A percentile compares a stretch with the other conserved stretches of the same genome.
phyloP scores from a whole-genome alignment of 2,113 vertebrate species.

The Talpa occidentalis region DNA sequence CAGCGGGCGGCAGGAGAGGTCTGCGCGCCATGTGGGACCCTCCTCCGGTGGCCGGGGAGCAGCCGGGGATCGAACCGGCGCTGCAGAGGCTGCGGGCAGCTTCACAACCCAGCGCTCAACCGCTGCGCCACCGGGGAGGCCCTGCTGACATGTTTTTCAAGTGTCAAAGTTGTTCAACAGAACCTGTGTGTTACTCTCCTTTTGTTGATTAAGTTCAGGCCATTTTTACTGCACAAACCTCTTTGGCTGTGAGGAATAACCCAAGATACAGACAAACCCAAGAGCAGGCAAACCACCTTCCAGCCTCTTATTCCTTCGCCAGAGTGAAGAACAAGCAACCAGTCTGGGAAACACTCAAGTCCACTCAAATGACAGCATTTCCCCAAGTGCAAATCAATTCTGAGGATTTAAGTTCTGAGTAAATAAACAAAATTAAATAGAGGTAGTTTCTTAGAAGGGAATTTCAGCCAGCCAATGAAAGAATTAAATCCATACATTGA shows the following conservation, averaged over 20 bases:
- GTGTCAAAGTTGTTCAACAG: neutral
- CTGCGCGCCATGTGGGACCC: no score
- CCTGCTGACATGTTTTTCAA: neutral
- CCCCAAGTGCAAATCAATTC: neutral
- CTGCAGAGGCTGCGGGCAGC: no score
- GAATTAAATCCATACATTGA: neutral
- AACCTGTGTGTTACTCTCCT: constrained; percentile 9
- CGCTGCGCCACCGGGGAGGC: no score
- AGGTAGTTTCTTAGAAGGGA: neutral
- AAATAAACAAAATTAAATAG: constrained; percentile 19
- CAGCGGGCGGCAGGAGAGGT: no score
- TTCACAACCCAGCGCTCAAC: no score
- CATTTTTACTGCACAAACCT: neutral
- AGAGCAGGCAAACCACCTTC: neutral
- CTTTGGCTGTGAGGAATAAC: neutral
- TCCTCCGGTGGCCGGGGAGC: no score
- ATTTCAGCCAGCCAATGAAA: neutral
- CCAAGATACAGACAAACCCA: neutral
- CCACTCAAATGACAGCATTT: neutral
- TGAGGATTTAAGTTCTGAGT: neutral
- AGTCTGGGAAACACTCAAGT: neutral
- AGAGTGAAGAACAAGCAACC: neutral
- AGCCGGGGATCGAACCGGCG: no score
- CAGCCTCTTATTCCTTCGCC: neutral
- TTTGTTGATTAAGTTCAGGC: neutral